These are phyloP conservation scores for Clarias gariepinus DNA, from an alignment of 2,113 vertebrate species.

Conservation along the genomic window DNA sequence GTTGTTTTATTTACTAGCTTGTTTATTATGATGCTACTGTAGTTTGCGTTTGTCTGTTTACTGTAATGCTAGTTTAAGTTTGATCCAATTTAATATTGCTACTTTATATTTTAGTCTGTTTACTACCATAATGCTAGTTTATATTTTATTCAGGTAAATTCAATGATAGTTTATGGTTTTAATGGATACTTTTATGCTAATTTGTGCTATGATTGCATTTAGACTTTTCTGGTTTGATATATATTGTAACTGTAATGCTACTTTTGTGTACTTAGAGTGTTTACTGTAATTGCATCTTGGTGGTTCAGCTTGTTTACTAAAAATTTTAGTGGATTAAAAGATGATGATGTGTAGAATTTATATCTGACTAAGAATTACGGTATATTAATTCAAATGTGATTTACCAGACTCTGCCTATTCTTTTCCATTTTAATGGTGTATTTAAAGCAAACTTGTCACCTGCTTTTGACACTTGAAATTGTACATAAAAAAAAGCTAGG, in stretches of 20 bases:
- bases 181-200: too few species aligned
- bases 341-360: neutral
- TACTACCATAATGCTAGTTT: too few species aligned
- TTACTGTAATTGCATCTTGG: neutral
- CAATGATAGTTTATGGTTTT: too few species aligned
- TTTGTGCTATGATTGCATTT: too few species aligned
- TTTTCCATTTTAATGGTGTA: neutral
- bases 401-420: neutral
- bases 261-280: neutral
- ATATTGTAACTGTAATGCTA: neutral
- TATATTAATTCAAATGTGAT: neutral
- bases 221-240: neutral
- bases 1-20: too few species aligned
- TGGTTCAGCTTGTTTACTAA: neutral
- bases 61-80: neutral
- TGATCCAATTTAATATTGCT: neutral
- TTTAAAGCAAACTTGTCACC: neutral
- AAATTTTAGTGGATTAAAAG: neutral
- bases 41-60: neutral
- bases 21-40: neutral
- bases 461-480: neutral
- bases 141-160: too few species aligned
- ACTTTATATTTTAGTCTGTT: too few species aligned
- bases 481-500: neutral
- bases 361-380: neutral